phyloP scores from a whole-genome alignment of 2,113 vertebrate genomes.

The Eulacestoma nigropectus region DNA sequence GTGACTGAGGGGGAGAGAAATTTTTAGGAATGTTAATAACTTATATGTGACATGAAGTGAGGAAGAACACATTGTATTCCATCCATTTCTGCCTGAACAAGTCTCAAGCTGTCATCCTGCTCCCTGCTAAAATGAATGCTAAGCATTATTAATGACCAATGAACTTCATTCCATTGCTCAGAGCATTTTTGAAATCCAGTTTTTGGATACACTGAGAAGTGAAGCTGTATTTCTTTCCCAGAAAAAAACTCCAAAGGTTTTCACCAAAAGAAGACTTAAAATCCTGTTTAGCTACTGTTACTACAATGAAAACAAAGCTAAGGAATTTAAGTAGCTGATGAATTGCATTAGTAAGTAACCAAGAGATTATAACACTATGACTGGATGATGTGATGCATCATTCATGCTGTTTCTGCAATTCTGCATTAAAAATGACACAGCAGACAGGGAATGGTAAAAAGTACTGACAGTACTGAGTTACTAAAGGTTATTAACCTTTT shows the following conservation, averaged over 20 bases:
- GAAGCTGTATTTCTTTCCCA: neutral
- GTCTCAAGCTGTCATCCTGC: neutral
- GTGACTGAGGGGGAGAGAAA: neutral
- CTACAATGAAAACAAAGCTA: neutral
- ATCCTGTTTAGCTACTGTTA: neutral
- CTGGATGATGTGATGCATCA: neutral
- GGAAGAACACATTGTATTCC: neutral
- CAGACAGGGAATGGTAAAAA: neutral
- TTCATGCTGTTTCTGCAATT: neutral
- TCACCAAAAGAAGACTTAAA: neutral
- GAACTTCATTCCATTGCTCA: neutral
- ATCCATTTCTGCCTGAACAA: neutral
- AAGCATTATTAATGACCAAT: neutral
- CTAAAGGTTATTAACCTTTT: neutral
- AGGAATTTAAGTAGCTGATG: neutral
- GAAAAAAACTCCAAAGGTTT: neutral
- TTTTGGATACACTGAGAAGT: neutral
- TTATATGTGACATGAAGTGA: neutral
- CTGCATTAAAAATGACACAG: neutral
- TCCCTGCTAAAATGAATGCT: neutral
- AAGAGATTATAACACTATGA: neutral
- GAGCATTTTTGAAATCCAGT: neutral
- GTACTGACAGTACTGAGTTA: neutral
- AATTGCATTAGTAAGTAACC: neutral
- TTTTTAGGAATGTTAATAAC: slow-evolving; percentile 26